Percentiles rank a stretch among this genome's conserved stretches.
Evolutionary conservation across 2,888 invertebrate genomes (phyloP).

Genomic region (Frankliniella intonsa): DNA sequence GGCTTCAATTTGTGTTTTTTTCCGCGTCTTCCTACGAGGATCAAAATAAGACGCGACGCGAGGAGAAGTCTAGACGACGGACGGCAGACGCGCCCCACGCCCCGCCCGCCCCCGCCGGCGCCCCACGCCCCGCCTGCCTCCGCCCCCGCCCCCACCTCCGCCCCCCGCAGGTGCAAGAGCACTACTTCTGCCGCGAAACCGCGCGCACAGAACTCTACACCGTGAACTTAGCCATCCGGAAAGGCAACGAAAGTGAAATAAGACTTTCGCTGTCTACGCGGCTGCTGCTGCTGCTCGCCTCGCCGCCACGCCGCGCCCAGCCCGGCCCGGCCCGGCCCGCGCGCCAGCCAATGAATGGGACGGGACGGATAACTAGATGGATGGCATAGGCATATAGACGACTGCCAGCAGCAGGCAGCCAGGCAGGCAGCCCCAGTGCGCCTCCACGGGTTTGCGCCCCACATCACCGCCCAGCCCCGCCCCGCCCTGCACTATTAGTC

Average conservation of each 20-base stretch:
- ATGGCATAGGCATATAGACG: too few relatives aligned
- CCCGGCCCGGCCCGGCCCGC: not conserved
- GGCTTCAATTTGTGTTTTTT: too few relatives aligned
- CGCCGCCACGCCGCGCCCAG: not conserved
- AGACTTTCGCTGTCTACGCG: constrained; percentile 1
- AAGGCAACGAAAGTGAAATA: constrained; percentile 23
- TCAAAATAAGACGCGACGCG: too few relatives aligned
- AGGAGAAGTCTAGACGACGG: too few relatives aligned
- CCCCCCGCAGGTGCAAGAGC: not conserved
- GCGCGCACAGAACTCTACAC: not conserved
- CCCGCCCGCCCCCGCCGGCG: not conserved
- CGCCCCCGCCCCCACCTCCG: not conserved
- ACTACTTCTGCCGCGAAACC: not conserved
- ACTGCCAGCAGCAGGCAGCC: not conserved
- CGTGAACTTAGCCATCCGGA: constrained; percentile 1
- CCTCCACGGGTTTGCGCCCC: too few relatives aligned
- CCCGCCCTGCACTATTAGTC: too few relatives aligned
- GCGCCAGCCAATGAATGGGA: not conserved
- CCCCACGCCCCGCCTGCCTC: not conserved
- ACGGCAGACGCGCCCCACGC: too few relatives aligned
- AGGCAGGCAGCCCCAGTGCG: too few relatives aligned
- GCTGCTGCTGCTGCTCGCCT: not conserved
- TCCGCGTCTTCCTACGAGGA: too few relatives aligned
- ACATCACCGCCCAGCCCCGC: too few relatives aligned
- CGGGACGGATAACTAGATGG: not conserved